phyloP scores from a whole-genome alignment of 2,888 invertebrate species.

The Lasius platythorax region DNA sequence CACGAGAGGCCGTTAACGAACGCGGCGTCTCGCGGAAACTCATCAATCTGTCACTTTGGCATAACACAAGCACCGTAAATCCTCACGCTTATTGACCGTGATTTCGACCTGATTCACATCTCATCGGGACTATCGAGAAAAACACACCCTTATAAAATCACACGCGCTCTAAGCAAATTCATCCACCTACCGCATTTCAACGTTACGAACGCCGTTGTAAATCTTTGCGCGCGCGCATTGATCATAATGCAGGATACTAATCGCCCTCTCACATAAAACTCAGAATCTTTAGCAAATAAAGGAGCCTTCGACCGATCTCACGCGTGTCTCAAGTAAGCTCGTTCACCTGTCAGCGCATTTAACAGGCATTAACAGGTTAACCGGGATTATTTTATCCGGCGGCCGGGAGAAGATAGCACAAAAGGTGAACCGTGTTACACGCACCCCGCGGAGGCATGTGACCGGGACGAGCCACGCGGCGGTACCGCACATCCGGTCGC shows the following conservation, averaged over 20 bases:
- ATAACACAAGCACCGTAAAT: slow-evolving; percentile 33
- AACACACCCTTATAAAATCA: slow-evolving; percentile 8
- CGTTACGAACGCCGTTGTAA: slow-evolving; percentile 14
- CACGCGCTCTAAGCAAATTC: not conserved
- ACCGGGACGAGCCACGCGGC: slow-evolving; percentile 81
- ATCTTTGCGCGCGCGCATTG: slow-evolving; percentile 15
- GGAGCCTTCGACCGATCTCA: not conserved
- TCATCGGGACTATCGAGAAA: not conserved
- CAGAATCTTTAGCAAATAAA: not conserved
- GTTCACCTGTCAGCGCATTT: slow-evolving; percentile 18
- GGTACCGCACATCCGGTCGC: slow-evolving; percentile 78
- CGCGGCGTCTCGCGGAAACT: slow-evolving; percentile 35
- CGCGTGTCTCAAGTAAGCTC: not conserved
- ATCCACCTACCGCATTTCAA: slow-evolving; percentile 31
- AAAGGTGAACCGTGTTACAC: slow-evolving; percentile 55
- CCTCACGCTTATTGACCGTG: slow-evolving; percentile 30
- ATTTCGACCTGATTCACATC: not conserved
- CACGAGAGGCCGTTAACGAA: slow-evolving; percentile 2
- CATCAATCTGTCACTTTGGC: slow-evolving; percentile 43
- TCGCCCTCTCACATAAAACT: not conserved
- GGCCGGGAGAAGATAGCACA: slow-evolving; percentile 8
- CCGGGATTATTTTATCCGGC: not conserved
- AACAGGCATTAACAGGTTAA: not conserved
- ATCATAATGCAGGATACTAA: not conserved
- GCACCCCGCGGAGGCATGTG: slow-evolving; percentile 75